A percentile compares a stretch with the other conserved stretches of the same genome.
phyloP scores from a whole-genome alignment of 2,888 invertebrate species.

The Drosophila dives region DNA sequence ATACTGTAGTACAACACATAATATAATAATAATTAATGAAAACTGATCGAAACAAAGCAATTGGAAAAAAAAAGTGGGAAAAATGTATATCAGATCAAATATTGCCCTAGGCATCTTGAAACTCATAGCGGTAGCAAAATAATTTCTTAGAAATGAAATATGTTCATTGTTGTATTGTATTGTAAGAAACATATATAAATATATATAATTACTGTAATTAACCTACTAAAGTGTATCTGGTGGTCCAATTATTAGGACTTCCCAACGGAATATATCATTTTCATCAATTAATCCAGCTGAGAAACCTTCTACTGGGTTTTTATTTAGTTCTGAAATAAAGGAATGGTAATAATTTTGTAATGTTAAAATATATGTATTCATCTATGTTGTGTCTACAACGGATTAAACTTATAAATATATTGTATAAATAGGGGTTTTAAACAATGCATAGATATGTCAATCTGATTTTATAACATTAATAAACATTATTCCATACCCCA shows the following conservation, averaged over 20 bases:
- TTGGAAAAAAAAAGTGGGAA: background rate
- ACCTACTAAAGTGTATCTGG: constrained; percentile 99
- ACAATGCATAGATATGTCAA: background rate
- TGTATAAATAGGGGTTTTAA: background rate
- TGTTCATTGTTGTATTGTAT: background rate
- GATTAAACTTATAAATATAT: background rate
- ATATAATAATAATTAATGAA: background rate
- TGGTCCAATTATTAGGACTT: constrained; percentile 99
- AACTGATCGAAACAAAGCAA: background rate
- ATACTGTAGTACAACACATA: background rate
- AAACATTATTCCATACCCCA: background rate
- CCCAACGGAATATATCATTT: constrained; percentile 99
- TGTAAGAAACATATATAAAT: constrained; percentile 6
- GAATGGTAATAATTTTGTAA: constrained; percentile 23
- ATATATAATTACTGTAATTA: constrained; percentile 41
- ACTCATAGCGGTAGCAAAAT: background rate
- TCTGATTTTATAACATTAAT: background rate
- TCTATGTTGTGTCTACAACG: background rate
- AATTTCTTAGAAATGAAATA: background rate
- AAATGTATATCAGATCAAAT: background rate
- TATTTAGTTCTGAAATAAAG: constrained; percentile 93
- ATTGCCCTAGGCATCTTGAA: background rate
- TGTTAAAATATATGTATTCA: constrained; percentile 21
- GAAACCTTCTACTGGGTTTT: constrained; percentile 99
- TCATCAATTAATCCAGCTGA: constrained; percentile 99